Evolutionary conservation across 2,797 vertebrate genomes (phyloP).

Genomic region (Sebastes iracundus): DNA sequence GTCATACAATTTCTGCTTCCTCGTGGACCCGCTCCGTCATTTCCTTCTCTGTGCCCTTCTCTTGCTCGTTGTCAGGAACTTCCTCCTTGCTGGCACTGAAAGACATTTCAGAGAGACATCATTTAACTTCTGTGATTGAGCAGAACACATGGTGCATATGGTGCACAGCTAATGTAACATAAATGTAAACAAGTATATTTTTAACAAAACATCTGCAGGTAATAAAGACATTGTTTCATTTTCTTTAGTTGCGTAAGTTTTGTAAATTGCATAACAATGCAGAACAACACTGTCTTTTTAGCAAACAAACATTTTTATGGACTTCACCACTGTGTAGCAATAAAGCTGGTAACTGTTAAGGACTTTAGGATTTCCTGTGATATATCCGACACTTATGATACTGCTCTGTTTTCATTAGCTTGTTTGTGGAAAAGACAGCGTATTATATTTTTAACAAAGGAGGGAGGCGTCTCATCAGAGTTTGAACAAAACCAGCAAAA

Average conservation of each 20-base stretch:
- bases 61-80: slow-evolving; percentile 88
- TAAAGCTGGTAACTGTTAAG: background rate
- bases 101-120: slow-evolving; percentile 47
- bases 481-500: slow-evolving; percentile 29
- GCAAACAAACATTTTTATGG: slow-evolving; percentile 36
- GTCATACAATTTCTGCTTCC: slow-evolving; percentile 87
- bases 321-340: background rate
- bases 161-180: background rate
- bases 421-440: slow-evolving; percentile 53
- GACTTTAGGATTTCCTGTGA: background rate
- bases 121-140: background rate
- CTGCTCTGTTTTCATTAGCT: background rate
- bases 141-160: background rate
- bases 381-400: background rate
- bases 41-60: slow-evolving; percentile 82
- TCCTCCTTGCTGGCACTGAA: slow-evolving; percentile 90
- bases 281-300: slow-evolving; percentile 33
- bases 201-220: background rate
- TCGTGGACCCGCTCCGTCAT: slow-evolving; percentile 82
- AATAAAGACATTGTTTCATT: background rate
- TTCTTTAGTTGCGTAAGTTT: background rate
- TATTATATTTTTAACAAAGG: background rate
- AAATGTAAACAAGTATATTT: background rate
- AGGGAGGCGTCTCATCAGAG: slow-evolving; percentile 26
- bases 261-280: background rate